phyloP scores from a whole-genome alignment of 1,140 invertebrate species.

The Varroa destructor region DNA sequence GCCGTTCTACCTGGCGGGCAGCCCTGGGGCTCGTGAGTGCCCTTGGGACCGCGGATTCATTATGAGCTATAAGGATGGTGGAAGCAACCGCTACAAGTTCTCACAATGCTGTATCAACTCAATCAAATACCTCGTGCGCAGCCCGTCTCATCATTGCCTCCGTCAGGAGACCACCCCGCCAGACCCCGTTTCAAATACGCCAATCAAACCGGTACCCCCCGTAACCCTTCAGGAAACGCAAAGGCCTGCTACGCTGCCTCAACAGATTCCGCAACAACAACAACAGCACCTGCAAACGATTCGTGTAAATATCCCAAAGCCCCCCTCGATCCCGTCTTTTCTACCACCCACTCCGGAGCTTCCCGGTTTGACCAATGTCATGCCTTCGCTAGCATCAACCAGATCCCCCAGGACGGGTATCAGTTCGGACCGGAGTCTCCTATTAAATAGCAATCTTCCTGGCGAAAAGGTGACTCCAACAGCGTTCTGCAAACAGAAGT shows the following conservation, averaged over 20 bases:
- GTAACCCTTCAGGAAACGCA: background rate
- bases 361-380: background rate
- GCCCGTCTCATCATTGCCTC: background rate
- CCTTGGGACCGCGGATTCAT: constrained; percentile 34
- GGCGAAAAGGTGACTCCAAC: background rate
- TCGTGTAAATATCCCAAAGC: background rate
- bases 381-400: background rate
- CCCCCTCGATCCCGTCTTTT: background rate
- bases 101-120: constrained; percentile 28
- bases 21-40: constrained; percentile 30
- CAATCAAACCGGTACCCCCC: background rate
- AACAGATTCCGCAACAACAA: too few relatives aligned
- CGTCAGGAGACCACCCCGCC: constrained; percentile 10
- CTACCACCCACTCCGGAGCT: background rate
- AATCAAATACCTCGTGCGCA: background rate
- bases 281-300: too few relatives aligned
- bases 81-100: constrained; percentile 29
- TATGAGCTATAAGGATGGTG: constrained; percentile 33
- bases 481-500: constrained; percentile 21
- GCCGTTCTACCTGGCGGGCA: constrained; percentile 19
- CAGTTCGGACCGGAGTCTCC: background rate
- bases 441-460: constrained; percentile 8
- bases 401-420: background rate
- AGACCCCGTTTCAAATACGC: background rate
- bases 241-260: background rate